A percentile compares a stretch with the other conserved stretches of the same genome.
Conservation (phyloP, 2,113 vertebrate species). For the Siniperca knerii region DNA sequence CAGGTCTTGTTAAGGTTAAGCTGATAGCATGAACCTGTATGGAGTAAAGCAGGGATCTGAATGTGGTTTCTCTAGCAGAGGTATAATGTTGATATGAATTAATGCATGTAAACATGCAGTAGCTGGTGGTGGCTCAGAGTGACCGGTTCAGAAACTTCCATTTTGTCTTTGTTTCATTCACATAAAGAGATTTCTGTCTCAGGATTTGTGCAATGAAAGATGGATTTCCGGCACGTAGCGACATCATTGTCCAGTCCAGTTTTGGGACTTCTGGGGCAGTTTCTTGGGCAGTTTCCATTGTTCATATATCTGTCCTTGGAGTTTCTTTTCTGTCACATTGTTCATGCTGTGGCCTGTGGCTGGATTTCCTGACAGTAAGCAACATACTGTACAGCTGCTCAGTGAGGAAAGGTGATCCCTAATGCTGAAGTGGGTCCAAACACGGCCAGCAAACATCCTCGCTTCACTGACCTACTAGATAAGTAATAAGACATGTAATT, state of each 20-base stretch:
- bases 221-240: not conserved
- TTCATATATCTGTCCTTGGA: conserved; percentile 1
- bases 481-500: no score
- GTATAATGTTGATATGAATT: no score
- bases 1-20: not conserved
- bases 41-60: not conserved
- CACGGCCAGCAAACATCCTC: no score
- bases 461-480: no score
- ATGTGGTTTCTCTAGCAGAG: no score
- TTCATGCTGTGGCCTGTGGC: conserved; percentile 1
- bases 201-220: not conserved
- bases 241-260: not conserved
- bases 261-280: not conserved
- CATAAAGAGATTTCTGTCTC: not conserved
- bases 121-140: not conserved
- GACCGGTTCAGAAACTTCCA: not conserved
- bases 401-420: not conserved
- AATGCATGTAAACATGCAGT: not conserved
- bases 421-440: not conserved
- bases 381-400: not conserved
- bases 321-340: conserved; percentile 46
- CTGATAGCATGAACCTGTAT: not conserved
- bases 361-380: conserved; percentile 65
- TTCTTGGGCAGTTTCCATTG: conserved; percentile 26
- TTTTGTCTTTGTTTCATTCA: not conserved